Base-by-base conservation (phyloP, 2,888 invertebrate species). In the Gastrophysa polygoni region DNA sequence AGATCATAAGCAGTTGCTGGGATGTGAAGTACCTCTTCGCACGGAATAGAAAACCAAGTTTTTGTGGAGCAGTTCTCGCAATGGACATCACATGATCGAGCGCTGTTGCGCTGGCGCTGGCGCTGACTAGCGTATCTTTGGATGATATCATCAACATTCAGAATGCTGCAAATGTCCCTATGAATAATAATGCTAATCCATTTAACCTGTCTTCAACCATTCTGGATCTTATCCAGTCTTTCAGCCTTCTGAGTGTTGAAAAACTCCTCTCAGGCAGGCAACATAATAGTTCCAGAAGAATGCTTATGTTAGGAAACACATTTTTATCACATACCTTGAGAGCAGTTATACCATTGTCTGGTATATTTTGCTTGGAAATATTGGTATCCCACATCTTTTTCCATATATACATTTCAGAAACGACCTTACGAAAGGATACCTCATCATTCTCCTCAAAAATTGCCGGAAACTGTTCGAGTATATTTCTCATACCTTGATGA, bases 191-290 rank as follows among this genome's bases (percentile, higher is more conserved):
- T 21, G 34, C 48, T 21, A 57, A 43, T 28, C 57, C 49, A 29
- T 14, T 29, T 14, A 57, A 21, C 21, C 57, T 34, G 29, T 57
- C 57, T 32, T 57, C 17, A n/a, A 10, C 17, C 57, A 57, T 57
- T 14, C 24, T 57, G 14, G 49, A 48, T 24, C 57, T 32, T 29
- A 57, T 34, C 57, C 57, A 57, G 6, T 32, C 34, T 34, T 49
- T 57, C 11, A 49, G 24, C 29, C 57, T 29, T 49, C 34, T 48
- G 21, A 57, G 24, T 24, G 32, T n/a, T 5, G 44, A 28, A n/a
- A 55, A 46, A 21, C 28, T 44, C 28, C 44, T 32, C 10, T 32
- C 29, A 32, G 29, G 29, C 29, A 32, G 29, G 29, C 29, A 32
- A 32, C 29, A 32, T 32, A 32, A 32, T 32, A 32, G 29, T 32